phyloP scores from a whole-genome alignment of 2,797 vertebrate genomes.

The Sebastes taczanowskii region DNA sequence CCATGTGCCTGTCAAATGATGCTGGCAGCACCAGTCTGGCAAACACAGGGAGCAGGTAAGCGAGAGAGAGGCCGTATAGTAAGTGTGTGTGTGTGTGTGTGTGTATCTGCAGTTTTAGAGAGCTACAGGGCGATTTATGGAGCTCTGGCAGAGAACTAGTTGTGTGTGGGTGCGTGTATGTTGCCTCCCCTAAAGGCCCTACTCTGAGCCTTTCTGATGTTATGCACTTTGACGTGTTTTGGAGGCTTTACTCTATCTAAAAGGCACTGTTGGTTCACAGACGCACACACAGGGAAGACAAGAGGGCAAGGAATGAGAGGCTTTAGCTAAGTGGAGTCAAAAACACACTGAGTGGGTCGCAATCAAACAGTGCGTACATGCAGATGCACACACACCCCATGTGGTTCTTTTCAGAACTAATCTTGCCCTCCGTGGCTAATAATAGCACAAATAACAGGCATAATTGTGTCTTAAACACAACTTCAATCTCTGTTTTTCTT shows the following conservation, averaged over 20 bases:
- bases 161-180: constrained; percentile 30
- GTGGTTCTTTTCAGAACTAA: neutral
- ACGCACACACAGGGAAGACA: neutral
- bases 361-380: neutral
- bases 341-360: neutral
- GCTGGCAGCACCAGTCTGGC: constrained; percentile 56
- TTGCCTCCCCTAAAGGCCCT: constrained; percentile 30
- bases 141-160: constrained; percentile 28
- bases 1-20: constrained; percentile 70
- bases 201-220: constrained; percentile 40
- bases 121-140: constrained; percentile 20
- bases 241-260: constrained; percentile 35
- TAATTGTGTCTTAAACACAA: neutral
- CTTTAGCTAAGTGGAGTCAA: constrained; percentile 2
- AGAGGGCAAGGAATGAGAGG: constrained; percentile 9
- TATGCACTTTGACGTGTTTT: constrained; percentile 56
- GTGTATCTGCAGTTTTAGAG: neutral
- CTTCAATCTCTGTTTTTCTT: neutral
- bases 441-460: neutral
- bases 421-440: neutral
- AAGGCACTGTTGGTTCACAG: constrained; percentile 11
- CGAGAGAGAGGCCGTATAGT: neutral
- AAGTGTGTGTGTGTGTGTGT: neutral
- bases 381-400: neutral
- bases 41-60: constrained; percentile 29